Conservation (phyloP, 2,888 invertebrate species). For the Ichneumon xanthorius region DNA sequence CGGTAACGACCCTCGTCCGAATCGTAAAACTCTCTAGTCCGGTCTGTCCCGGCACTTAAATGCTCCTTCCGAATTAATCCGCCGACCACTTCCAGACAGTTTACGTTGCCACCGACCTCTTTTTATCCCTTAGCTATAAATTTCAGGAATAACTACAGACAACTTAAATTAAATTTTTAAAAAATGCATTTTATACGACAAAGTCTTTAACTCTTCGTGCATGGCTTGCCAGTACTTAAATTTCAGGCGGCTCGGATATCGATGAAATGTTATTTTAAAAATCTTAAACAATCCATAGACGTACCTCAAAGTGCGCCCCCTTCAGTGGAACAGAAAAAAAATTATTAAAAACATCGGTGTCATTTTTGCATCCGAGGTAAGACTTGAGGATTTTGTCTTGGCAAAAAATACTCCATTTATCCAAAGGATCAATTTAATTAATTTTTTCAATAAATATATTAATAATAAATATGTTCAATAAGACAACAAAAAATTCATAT, state of each 20-base stretch:
- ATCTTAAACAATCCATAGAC: neutral
- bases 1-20: conserved; percentile 53
- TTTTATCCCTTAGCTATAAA: conserved; percentile 4
- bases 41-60: conserved; percentile 58
- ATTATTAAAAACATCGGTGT: neutral
- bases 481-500: neutral
- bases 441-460: too few relatives aligned
- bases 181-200: neutral
- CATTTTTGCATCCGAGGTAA: neutral
- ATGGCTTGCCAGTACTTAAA: neutral
- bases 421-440: too few relatives aligned
- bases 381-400: neutral
- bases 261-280: neutral
- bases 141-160: conserved; percentile 9
- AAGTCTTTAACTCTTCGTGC: neutral
- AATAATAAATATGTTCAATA: too few relatives aligned
- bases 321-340: neutral
- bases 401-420: neutral
- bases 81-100: conserved; percentile 34
- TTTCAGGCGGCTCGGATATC: neutral
- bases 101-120: neutral
- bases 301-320: neutral
- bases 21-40: conserved; percentile 62
- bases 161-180: neutral
- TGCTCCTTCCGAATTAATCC: conserved; percentile 41